Evolutionary conservation across 2,113 vertebrate species (phyloP).

Genomic region (Halichoeres trimaculatus): DNA sequence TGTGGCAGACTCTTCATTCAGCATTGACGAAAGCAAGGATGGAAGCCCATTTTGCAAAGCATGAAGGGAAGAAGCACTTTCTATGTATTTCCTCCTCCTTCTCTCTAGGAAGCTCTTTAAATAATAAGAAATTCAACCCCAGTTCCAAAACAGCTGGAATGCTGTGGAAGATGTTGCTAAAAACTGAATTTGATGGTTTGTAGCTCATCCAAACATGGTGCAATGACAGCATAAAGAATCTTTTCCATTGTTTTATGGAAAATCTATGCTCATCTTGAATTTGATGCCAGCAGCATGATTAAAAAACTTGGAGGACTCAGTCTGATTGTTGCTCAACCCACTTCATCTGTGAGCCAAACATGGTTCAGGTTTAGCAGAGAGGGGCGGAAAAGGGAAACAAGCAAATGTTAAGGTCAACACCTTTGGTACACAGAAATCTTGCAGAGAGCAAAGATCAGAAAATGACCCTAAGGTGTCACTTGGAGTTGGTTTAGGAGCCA

Average conservation of each 20-base stretch:
- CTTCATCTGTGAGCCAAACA: slow-evolving; percentile 27
- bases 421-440: slow-evolving; percentile 27
- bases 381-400: slow-evolving; percentile 18
- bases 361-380: slow-evolving; percentile 17
- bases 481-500: slow-evolving; percentile 6
- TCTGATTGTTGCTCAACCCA: slow-evolving; percentile 24
- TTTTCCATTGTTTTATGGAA: not conserved
- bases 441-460: slow-evolving; percentile 19
- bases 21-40: slow-evolving; percentile 39
- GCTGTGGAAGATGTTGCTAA: no score
- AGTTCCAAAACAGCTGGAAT: not conserved
- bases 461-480: slow-evolving; percentile 6
- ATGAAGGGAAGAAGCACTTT: slow-evolving; percentile 48
- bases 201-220: no score
- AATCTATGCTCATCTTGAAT: no score
- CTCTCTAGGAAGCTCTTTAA: slow-evolving; percentile 9
- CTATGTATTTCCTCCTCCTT: slow-evolving; percentile 48
- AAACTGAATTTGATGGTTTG: no score
- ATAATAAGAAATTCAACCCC: slow-evolving; percentile 33
- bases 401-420: slow-evolving; percentile 25
- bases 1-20: slow-evolving; percentile 57
- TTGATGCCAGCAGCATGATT: no score
- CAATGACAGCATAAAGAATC: not conserved
- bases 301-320: slow-evolving; percentile 6
- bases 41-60: slow-evolving; percentile 26